These are phyloP conservation scores for Platyura marginata DNA, from an alignment of 1,140 invertebrate genomes.

Conservation along the genomic window DNA sequence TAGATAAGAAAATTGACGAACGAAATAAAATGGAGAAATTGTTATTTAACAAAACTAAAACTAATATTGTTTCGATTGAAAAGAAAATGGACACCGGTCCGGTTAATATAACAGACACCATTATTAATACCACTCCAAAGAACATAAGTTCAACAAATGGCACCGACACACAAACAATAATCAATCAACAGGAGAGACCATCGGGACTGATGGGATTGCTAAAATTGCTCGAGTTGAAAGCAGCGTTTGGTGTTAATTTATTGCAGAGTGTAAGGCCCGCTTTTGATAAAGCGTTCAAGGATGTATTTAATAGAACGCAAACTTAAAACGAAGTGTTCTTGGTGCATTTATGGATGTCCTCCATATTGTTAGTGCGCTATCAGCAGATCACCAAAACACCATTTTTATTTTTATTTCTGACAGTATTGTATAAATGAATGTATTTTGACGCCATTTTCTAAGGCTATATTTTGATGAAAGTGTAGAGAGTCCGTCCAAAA, in stretches of 20 bases:
- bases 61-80: not conserved
- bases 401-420: too few species aligned
- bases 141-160: not conserved
- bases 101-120: not conserved
- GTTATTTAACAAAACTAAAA: too few species aligned
- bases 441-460: too few species aligned
- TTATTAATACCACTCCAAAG: not conserved
- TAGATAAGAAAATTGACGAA: not conserved
- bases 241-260: not conserved
- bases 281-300: not conserved
- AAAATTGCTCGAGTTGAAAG: slow-evolving; percentile 1
- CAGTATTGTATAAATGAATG: too few species aligned
- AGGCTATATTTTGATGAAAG: too few species aligned
- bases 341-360: too few species aligned
- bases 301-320: not conserved
- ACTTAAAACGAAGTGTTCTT: not conserved
- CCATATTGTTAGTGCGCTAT: too few species aligned
- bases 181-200: not conserved
- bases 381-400: too few species aligned
- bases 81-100: too few species aligned
- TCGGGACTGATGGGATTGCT: not conserved
- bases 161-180: not conserved
- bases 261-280: not conserved
- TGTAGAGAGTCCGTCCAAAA: too few species aligned
- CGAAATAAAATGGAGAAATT: not conserved